phyloP scores from a whole-genome alignment of 2,888 invertebrate species.

The Bellardia pandia region DNA sequence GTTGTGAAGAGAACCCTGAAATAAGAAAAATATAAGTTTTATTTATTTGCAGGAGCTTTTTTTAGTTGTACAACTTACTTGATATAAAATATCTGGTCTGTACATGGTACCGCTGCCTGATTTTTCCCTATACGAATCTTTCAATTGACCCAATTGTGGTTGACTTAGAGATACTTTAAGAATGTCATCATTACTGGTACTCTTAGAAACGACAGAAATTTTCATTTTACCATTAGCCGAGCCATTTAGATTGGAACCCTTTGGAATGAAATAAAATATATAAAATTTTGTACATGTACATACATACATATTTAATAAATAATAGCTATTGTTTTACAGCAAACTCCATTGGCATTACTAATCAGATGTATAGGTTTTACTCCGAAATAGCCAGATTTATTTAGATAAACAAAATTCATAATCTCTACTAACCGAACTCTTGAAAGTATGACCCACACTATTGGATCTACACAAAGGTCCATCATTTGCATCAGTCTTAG shows the following conservation, averaged over 20 bases:
- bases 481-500: constrained; percentile 75
- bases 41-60: not conserved
- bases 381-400: no score
- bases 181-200: constrained; percentile 79
- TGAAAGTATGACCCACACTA: constrained; percentile 81
- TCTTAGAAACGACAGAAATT: constrained; percentile 74
- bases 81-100: constrained; percentile 94
- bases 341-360: no score
- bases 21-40: not conserved
- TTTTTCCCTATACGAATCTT: constrained; percentile 78
- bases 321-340: not conserved
- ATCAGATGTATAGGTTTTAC: no score
- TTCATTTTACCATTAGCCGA: constrained; percentile 77
- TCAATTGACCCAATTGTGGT: constrained; percentile 84
- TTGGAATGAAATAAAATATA: not conserved
- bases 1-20: constrained; percentile 85
- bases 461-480: constrained; percentile 80
- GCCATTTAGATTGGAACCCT: constrained; percentile 77
- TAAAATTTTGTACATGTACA: not conserved
- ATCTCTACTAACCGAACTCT: constrained; percentile 76
- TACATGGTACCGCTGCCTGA: constrained; percentile 92
- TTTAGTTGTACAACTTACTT: constrained; percentile 86
- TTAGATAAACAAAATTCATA: no score
- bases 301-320: not conserved
- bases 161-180: constrained; percentile 89